Percentiles rank a stretch among this genome's conserved stretches.
Conservation (phyloP, 2,888 invertebrate species). For the Leucania comma region DNA sequence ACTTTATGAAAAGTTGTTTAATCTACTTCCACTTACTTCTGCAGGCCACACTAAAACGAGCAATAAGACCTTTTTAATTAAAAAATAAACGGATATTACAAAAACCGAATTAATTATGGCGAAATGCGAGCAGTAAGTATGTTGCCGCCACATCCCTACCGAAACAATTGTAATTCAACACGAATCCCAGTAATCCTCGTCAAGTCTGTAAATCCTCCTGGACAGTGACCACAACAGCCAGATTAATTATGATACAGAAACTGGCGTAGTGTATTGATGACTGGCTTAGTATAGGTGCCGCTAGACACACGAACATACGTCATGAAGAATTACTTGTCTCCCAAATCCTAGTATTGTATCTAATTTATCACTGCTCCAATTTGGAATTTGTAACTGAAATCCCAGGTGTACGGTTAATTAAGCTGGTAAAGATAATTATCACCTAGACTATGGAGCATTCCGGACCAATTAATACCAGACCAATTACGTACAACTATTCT, state of each 20-base stretch:
- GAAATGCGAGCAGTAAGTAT: neutral
- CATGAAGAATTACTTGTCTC: conserved; percentile 36
- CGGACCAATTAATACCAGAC: neutral
- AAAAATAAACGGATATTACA: neutral
- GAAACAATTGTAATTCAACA: conserved; percentile 48
- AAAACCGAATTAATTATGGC: conserved; percentile 1
- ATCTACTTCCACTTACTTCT: conserved; percentile 16
- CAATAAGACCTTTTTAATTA: neutral
- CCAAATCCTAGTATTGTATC: conserved; percentile 5
- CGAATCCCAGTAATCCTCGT: conserved; percentile 57
- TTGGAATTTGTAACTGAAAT: conserved; percentile 15
- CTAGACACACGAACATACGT: conserved; percentile 8
- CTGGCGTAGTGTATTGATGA: conserved; percentile 62
- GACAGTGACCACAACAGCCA: conserved; percentile 44
- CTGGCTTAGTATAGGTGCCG: conserved; percentile 34
- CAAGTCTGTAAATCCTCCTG: conserved; percentile 58
- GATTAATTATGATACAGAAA: conserved; percentile 64
- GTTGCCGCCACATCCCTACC: conserved; percentile 14
- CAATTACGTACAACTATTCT: conserved; percentile 9
- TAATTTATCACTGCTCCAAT: conserved; percentile 13
- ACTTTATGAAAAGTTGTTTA: conserved; percentile 20
- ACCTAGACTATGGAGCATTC: conserved; percentile 2
- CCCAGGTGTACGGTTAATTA: conserved; percentile 1
- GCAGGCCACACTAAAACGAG: conserved; percentile 4
- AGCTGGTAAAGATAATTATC: conserved; percentile 3